These are phyloP conservation scores for Gastracanthus pulcherrimus DNA, from an alignment of 2,888 invertebrate genomes.

Conservation along the genomic window DNA sequence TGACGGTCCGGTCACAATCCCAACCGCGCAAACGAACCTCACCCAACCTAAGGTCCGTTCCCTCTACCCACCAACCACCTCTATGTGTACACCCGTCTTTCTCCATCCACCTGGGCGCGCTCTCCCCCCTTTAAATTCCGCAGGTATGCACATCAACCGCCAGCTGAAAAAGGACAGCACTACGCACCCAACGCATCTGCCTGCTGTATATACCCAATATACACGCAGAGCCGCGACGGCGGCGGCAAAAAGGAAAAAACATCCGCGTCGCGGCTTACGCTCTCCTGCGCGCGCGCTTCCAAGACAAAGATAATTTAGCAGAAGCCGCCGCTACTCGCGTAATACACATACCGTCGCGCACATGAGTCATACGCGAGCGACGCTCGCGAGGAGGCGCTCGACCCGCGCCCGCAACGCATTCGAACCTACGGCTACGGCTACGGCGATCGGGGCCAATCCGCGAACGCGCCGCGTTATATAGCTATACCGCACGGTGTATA, in stretches of 20 bases:
- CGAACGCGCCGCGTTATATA: too few relatives aligned
- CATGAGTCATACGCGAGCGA: constrained; percentile 47
- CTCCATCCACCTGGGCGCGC: background rate
- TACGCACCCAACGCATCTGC: too few relatives aligned
- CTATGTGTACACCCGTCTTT: background rate
- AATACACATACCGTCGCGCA: background rate
- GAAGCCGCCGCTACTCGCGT: background rate
- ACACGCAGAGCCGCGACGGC: background rate
- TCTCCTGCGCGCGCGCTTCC: background rate
- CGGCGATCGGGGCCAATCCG: constrained; percentile 42
- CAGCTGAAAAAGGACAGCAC: background rate
- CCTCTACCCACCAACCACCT: background rate
- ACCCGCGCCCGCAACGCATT: background rate
- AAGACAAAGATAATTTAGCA: too few relatives aligned
- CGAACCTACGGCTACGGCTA: background rate
- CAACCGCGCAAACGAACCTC: too few relatives aligned
- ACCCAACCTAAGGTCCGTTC: background rate
- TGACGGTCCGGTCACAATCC: background rate
- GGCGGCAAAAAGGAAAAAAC: background rate
- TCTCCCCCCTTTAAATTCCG: background rate
- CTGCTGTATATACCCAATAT: too few relatives aligned
- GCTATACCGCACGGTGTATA: background rate
- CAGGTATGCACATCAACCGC: background rate
- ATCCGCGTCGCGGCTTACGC: background rate
- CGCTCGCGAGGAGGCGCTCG: constrained; percentile 13